Evolutionary conservation across 2,113 vertebrate species (phyloP), one percentile per base, ranked within the genome.

Genomic region (Probosciger aterrimus): DNA sequence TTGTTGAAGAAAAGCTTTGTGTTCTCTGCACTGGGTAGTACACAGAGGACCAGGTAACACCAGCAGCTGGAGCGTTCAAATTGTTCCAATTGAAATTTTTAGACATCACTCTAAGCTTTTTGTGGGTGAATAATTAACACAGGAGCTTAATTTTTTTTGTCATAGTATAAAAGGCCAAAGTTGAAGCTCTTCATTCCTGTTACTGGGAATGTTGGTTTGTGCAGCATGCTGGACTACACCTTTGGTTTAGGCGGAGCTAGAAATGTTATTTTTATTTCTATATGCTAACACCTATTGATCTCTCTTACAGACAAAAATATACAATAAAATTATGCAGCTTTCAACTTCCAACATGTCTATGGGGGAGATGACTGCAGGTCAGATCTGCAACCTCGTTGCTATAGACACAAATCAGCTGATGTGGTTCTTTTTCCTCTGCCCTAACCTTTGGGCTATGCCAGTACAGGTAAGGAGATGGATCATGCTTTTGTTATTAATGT

Each of bases 351-450:
- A 99, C 97, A 99, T 99, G 97, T 99, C 99, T 35, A 99, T 99
- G 99, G 99, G 99, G 6, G 99, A 99, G 92, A 99, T 99, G 97
- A 99, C 99, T 1, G 99, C 99, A 5, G 99, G 98, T 24, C 99
- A 99, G 96, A 99, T 99, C 96, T 99, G 99, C 96, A 99, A 99
- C 97, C 97, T 99, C 82, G 99, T 99, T 64, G 99, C 99, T 90
- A 99, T 99, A 77, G 99, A 99, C 92, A 99, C 99, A 96, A 99
- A 99, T 95, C 99, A 99, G 93, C 98, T 99, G 62, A 99, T 99
- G 99, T 99, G 99, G 99, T 99, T 99, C 97, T 99, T 99, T 97
- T 99, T 99, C 95, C 98, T 99, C 60, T 99, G 99, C 93, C 99
- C 99, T 50, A 99, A 99, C 96, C 98, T 99, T 90, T 99, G 99